Evolutionary conservation across 2,888 invertebrate species (phyloP).

Genomic region (Trimorus sp.): DNA sequence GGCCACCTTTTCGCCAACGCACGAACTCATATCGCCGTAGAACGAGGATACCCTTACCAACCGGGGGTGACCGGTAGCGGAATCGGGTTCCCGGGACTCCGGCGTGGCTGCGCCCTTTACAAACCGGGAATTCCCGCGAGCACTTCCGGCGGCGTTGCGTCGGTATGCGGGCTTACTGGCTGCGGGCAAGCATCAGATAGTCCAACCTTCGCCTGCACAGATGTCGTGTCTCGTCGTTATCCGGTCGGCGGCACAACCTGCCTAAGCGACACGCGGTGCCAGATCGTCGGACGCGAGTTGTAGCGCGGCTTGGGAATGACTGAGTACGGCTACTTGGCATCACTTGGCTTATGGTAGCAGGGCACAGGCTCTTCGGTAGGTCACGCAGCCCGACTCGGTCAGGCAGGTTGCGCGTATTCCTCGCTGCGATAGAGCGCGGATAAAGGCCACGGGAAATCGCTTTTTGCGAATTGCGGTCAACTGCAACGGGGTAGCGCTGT

Average conservation of each 20-base stretch:
- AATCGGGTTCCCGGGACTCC: slow-evolving; percentile 28
- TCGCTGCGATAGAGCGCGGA: slow-evolving; percentile 9
- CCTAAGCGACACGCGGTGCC: slow-evolving; percentile 47
- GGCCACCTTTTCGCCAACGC: slow-evolving; percentile 14
- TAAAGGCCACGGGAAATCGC: background rate
- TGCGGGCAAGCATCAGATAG: slow-evolving; percentile 38
- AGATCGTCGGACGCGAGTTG: slow-evolving; percentile 54
- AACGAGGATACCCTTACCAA: slow-evolving; percentile 34
- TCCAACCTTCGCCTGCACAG: slow-evolving; percentile 30
- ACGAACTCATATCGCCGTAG: slow-evolving; percentile 6
- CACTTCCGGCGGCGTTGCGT: slow-evolving; percentile 38
- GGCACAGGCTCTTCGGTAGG: slow-evolving; percentile 62
- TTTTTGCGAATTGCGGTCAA: too few relatives aligned
- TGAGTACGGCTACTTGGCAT: slow-evolving; percentile 52
- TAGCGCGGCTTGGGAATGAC: slow-evolving; percentile 58
- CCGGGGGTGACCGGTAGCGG: slow-evolving; percentile 25
- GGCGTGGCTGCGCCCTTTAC: slow-evolving; percentile 37
- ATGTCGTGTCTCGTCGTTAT: slow-evolving; percentile 54
- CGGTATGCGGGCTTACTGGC: slow-evolving; percentile 43
- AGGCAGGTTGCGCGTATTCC: slow-evolving; percentile 59
- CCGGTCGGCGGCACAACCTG: slow-evolving; percentile 34
- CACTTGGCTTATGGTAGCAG: slow-evolving; percentile 51
- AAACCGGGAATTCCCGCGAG: slow-evolving; percentile 43
- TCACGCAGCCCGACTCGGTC: slow-evolving; percentile 62
- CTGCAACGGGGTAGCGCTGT: too few relatives aligned